Percentiles rank a stretch among this genome's conserved stretches.
Conservation (phyloP, 2,113 vertebrate species). For the Zonotrichia leucophrys region DNA sequence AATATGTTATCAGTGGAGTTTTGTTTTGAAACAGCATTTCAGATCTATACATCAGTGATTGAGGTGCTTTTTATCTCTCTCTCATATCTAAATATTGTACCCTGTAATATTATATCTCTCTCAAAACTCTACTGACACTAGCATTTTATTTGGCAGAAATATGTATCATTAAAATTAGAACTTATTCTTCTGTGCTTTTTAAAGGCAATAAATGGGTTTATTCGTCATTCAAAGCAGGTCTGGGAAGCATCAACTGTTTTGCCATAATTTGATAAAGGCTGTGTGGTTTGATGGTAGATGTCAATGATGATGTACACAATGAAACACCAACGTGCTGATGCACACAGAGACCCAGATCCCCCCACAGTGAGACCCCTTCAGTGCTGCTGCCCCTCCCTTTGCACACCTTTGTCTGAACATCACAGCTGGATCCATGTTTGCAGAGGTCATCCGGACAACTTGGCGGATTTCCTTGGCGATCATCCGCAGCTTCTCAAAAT, state of each 20-base stretch:
- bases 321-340: neutral
- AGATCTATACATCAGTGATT: neutral
- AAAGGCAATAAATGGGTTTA: neutral
- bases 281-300: neutral
- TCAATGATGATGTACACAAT: neutral
- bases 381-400: neutral
- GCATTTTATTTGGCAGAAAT: neutral
- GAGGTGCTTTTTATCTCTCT: neutral
- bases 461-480: conserved; percentile 96
- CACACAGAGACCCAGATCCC: neutral
- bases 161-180: neutral
- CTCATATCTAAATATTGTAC: neutral
- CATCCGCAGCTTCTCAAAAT: conserved; percentile 97
- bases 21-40: neutral
- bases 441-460: conserved; percentile 92
- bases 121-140: neutral
- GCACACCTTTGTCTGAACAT: conserved; percentile 97
- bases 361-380: neutral
- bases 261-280: neutral
- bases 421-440: conserved; percentile 95
- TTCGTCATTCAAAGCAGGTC: neutral
- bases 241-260: neutral
- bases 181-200: neutral
- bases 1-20: neutral
- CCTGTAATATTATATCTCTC: neutral